Percentiles rank a stretch among this genome's conserved stretches.
Conservation (phyloP, 2,888 invertebrate species). For the Hydriomena furcata region DNA sequence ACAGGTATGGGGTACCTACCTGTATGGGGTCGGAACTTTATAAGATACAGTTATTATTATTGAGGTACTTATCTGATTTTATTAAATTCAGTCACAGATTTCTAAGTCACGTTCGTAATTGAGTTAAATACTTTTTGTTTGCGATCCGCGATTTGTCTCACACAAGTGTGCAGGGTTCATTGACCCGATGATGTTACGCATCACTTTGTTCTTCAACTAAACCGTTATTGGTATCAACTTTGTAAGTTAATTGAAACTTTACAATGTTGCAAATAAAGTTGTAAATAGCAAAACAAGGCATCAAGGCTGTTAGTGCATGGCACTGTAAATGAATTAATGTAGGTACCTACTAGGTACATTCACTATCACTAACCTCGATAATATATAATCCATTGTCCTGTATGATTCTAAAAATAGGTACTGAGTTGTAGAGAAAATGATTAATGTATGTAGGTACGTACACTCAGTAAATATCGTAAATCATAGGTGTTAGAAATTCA, state of each 20-base stretch:
- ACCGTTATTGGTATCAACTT: conserved; percentile 9
- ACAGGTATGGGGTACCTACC: too few species aligned
- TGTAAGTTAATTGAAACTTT: conserved; percentile 11
- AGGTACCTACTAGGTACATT: neutral
- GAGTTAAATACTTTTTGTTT: neutral
- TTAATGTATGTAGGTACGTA: too few species aligned
- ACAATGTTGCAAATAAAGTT: conserved; percentile 13
- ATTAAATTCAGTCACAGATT: neutral
- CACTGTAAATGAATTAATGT: neutral
- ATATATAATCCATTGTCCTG: neutral
- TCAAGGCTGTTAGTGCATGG: conserved; percentile 2
- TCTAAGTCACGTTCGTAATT: neutral
- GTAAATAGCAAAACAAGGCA: conserved; percentile 1
- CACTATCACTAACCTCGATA: conserved; percentile 4
- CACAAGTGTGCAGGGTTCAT: conserved; percentile 4
- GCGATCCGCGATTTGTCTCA: neutral
- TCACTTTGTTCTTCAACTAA: conserved; percentile 25
- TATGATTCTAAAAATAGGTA: neutral
- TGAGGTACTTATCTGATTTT: neutral
- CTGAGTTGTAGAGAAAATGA: too few species aligned
- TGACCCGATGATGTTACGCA: conserved; percentile 20
- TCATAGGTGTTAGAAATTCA: too few species aligned
- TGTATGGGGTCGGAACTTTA: too few species aligned
- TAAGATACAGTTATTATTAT: too few species aligned
- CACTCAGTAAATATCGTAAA: too few species aligned